Conservation (phyloP, 2,113 vertebrate genomes). For the Gnathonemus echidnorhynchus region DNA sequence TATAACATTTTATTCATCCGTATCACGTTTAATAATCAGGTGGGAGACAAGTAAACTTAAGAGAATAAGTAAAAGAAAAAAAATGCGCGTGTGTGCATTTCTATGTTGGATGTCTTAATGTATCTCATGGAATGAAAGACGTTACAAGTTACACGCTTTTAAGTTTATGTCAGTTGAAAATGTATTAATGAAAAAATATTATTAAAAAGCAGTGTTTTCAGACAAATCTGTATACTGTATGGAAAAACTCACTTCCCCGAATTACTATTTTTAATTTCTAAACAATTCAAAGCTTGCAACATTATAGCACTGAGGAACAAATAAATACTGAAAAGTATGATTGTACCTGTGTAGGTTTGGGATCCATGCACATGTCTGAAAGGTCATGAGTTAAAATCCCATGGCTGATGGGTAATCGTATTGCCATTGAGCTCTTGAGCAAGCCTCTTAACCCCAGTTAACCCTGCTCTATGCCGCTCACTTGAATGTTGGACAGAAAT, state of each 20-base stretch:
- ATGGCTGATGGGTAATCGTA: not conserved
- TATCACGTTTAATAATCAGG: not conserved
- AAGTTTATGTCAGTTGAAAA: not conserved
- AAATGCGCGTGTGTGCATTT: not conserved
- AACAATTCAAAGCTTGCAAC: not conserved
- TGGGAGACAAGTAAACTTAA: not conserved
- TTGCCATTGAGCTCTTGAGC: not conserved
- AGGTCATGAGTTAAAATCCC: not conserved
- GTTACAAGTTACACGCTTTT: not conserved
- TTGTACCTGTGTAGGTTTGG: not conserved
- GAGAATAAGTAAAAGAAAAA: not conserved
- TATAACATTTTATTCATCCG: not conserved
- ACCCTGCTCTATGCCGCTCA: not conserved
- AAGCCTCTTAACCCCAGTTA: not conserved
- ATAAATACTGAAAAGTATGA: not conserved
- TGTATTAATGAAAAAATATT: not conserved
- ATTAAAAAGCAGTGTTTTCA: not conserved
- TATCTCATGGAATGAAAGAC: not conserved
- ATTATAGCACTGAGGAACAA: not conserved
- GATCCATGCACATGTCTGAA: not conserved
- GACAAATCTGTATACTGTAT: not conserved
- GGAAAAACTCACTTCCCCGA: not conserved
- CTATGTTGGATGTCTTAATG: not conserved
- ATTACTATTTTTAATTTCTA: not conserved
- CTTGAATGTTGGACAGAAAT: not conserved